A percentile compares a stretch with the other conserved stretches of the same genome.
Conservation (phyloP, 2,797 vertebrate genomes). For the Tangara arthus region DNA sequence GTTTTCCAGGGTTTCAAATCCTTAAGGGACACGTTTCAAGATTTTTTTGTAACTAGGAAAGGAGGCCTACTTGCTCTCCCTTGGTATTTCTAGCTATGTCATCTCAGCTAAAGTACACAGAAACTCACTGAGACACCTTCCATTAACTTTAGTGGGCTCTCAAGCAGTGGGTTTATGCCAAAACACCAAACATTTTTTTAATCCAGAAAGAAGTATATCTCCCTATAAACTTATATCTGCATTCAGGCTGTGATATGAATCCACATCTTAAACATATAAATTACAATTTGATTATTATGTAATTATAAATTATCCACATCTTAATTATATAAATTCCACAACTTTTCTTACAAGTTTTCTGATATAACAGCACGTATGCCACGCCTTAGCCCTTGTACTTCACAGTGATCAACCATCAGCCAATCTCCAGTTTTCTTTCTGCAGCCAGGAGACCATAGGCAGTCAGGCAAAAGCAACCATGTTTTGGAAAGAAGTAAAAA, state of each 20-base stretch:
- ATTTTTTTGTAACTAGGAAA: not conserved
- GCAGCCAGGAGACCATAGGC: not conserved
- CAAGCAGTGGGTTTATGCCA: not conserved
- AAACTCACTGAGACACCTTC: not conserved
- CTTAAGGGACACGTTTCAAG: not conserved
- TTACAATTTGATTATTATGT: not conserved
- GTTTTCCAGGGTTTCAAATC: not conserved
- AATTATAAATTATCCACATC: not conserved
- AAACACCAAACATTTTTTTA: not conserved
- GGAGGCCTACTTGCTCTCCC: not conserved
- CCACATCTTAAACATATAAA: not conserved
- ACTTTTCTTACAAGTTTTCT: not conserved
- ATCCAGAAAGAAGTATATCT: not conserved
- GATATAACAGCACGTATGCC: not conserved
- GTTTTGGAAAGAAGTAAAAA: not conserved
- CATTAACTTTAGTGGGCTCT: not conserved
- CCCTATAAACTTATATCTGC: not conserved
- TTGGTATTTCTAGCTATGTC: not conserved
- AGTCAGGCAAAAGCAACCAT: not conserved
- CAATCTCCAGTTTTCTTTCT: not conserved
- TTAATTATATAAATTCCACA: not conserved
- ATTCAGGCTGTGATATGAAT: not conserved
- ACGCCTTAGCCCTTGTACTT: not conserved
- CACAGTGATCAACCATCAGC: not conserved
- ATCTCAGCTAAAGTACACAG: not conserved